Evolutionary conservation across 2,797 vertebrate genomes (phyloP), one percentile per base, ranked within the genome.

Genomic region (Chloroceryle amazona): DNA sequence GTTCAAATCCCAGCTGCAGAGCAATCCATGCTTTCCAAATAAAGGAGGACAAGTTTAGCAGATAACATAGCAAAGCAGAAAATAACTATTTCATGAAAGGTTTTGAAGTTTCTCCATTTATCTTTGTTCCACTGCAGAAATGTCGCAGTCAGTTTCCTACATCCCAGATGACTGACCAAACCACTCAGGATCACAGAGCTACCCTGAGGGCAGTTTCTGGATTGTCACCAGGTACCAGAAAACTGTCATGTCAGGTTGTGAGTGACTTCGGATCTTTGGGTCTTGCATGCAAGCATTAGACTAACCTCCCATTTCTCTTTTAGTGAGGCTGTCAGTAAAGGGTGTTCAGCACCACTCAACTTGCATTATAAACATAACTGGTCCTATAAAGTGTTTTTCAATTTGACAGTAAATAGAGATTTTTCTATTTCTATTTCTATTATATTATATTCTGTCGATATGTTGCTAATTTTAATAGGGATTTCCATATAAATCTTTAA

Each of bases 181-280:
- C 28, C 26, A 1, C 87, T 91, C 87, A 83, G 82, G 74, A 93
- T 92, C 92, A 90, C 71, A 75, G 51, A 93, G 63, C 46, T 90
- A 31, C 92, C 92, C 93, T 0, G 3, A 70, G 94, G 96, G 93
- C 92, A 86, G 39, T 49, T 90, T 63, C 90, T 93, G 76, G 47
- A 90, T 91, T 95, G 90, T 94, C 93, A 96, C 73, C 13, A 12
- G 91, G 88, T 95, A 79, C 91, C 90, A 95, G 91, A 93, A 79
- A 83, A 86, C 91, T 93, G 87, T 95, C 91, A 75, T 37, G n/a
- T 95, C 93, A 93, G 82, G 22, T 83, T 57, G 25, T 2, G 5
- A 28, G 51, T 5, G 5, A 23, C 84, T 83, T 65, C 0, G 0
- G 31, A 57, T 95, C 79, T 84, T 35, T 35, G 49, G 22, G 25